Percentiles rank a stretch among this genome's conserved stretches.
Conservation (phyloP, 1,140 invertebrate genomes). For the Solenopsis fugax region DNA sequence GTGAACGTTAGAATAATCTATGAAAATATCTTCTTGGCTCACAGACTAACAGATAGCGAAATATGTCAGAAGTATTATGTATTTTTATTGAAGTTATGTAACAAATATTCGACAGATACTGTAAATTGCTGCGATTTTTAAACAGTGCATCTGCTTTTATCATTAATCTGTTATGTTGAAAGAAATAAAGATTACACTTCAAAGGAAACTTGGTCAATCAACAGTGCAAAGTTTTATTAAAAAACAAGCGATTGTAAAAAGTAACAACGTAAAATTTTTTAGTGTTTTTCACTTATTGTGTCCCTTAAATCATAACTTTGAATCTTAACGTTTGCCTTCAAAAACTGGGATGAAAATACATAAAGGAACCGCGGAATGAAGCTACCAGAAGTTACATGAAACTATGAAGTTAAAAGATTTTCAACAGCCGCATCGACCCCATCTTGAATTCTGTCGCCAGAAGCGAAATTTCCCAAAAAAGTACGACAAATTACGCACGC, state of each 20-base stretch:
- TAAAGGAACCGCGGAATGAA: background rate
- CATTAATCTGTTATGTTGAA: slow-evolving; percentile 24
- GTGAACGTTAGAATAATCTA: background rate
- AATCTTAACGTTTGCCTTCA: background rate
- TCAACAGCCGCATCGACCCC: background rate
- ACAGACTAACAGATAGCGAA: background rate
- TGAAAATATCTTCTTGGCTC: background rate
- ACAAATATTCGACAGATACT: slow-evolving; percentile 63
- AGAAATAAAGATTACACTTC: slow-evolving; percentile 6
- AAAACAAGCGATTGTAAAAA: background rate
- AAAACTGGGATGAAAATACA: background rate
- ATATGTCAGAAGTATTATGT: slow-evolving; percentile 48
- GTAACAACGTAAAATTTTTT: background rate
- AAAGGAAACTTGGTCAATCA: background rate
- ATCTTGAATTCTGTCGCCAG: background rate
- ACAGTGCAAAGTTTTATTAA: background rate
- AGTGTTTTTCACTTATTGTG: background rate
- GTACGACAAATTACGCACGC: background rate
- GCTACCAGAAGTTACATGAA: background rate
- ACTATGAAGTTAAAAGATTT: background rate
- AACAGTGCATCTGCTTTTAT: slow-evolving; percentile 16
- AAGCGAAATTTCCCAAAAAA: background rate
- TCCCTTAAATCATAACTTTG: background rate
- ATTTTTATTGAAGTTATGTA: slow-evolving; percentile 62
- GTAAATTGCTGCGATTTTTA: slow-evolving; percentile 8